Conservation (phyloP, 2,797 vertebrate species). For the Gallinago solitaria region DNA sequence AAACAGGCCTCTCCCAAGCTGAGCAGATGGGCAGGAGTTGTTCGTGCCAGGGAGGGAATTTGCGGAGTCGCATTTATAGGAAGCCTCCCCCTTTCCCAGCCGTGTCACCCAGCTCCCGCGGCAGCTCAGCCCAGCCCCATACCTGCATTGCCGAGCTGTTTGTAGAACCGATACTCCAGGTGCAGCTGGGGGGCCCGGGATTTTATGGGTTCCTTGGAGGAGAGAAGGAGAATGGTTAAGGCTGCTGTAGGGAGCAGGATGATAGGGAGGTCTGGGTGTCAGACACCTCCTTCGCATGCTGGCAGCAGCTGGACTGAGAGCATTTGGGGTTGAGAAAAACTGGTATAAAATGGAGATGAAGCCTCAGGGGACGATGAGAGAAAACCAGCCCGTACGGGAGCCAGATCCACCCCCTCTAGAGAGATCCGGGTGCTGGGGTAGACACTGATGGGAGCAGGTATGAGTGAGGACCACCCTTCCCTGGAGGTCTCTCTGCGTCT, state of each 20-base stretch:
- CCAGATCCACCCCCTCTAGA: background rate
- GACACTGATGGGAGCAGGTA: background rate
- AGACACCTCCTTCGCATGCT: background rate
- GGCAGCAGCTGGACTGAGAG: background rate
- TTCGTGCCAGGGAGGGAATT: background rate
- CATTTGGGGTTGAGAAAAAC: background rate
- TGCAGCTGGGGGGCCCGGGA: constrained; percentile 96
- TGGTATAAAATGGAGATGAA: background rate
- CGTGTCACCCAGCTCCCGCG: background rate
- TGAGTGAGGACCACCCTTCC: background rate
- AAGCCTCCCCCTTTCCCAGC: background rate
- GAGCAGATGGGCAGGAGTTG: constrained; percentile 14
- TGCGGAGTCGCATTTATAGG: background rate
- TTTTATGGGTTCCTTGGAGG: constrained; percentile 94
- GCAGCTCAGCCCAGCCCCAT: background rate
- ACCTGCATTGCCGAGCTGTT: constrained; percentile 97
- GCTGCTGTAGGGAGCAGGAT: background rate
- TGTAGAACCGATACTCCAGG: constrained; percentile 99
- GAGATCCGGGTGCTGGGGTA: accelerated
- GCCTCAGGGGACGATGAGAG: background rate
- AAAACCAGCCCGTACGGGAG: background rate
- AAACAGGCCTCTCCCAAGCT: background rate
- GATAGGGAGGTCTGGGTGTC: background rate
- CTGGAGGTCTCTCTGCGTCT: background rate
- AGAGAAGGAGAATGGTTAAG: background rate